Evolutionary conservation across 2,797 vertebrate species (phyloP).

Genomic region (Notolepis coatsorum): DNA sequence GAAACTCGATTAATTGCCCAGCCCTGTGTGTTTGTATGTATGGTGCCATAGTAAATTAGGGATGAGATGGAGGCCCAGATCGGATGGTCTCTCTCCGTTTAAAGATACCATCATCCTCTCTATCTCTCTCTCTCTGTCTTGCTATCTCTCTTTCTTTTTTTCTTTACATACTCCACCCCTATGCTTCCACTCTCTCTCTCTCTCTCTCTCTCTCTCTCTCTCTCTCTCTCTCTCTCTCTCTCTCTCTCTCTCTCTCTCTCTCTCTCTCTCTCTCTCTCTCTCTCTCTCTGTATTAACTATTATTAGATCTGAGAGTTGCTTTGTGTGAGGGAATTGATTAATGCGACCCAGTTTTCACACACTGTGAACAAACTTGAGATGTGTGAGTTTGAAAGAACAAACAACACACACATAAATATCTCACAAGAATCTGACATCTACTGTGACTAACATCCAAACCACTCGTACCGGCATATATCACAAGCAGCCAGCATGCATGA

Average conservation of each 20-base stretch:
- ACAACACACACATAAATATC: conserved; percentile 5
- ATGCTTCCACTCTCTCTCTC: conserved; percentile 22
- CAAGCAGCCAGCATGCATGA: no score
- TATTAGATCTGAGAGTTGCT: conserved; percentile 46
- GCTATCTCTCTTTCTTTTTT: neutral
- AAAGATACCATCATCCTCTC: conserved; percentile 47
- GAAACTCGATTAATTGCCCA: no score
- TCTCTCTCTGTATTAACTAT: conserved; percentile 26
- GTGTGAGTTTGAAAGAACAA: neutral
- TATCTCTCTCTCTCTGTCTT: neutral
- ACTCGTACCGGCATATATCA: no score
- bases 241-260: conserved; percentile 12
- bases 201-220: conserved; percentile 19
- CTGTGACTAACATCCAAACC: no score
- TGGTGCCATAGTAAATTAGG: no score
- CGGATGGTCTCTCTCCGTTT: conserved; percentile 39
- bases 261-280: conserved; percentile 15
- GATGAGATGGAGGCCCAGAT: conserved; percentile 27
- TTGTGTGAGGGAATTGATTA: conserved; percentile 56
- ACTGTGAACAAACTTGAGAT: conserved; percentile 27
- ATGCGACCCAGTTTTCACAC: conserved; percentile 58
- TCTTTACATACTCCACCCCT: no score
- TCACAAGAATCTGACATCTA: no score
- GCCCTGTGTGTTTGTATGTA: no score
- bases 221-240: conserved; percentile 12